These are phyloP conservation scores for Strix uralensis DNA, from an alignment of 2,113 vertebrate species.

Conservation along the genomic window DNA sequence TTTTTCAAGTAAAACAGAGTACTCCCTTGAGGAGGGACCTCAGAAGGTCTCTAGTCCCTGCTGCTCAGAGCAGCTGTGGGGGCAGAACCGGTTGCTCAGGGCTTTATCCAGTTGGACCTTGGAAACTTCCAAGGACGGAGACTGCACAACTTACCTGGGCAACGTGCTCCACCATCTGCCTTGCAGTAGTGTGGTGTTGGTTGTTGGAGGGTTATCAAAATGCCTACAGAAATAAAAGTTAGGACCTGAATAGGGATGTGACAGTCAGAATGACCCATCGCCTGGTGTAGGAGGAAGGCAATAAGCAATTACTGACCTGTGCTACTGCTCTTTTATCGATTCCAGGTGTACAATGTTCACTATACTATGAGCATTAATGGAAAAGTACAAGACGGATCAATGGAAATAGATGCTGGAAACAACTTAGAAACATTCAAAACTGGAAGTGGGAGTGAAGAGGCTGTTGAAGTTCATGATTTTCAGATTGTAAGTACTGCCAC, in stretches of 20 bases:
- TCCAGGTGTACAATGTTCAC: slow-evolving; percentile 90
- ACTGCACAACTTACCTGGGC: neutral
- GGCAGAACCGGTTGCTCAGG: neutral
- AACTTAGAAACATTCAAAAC: slow-evolving; percentile 91
- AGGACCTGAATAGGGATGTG: neutral
- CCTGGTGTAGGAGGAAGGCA: neutral
- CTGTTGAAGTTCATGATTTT: slow-evolving; percentile 92
- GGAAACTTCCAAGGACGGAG: neutral
- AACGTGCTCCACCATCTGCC: neutral
- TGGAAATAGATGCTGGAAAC: slow-evolving; percentile 93
- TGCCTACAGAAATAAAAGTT: neutral
- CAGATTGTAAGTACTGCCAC: slow-evolving; percentile 84
- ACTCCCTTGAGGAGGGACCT: neutral
- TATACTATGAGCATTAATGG: slow-evolving; percentile 93
- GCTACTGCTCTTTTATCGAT: slow-evolving; percentile 17
- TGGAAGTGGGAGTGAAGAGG: slow-evolving; percentile 83
- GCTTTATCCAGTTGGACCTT: neutral
- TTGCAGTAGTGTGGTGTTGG: neutral
- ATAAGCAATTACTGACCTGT: neutral
- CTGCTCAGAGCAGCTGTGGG: neutral
- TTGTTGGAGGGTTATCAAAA: neutral
- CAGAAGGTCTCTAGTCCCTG: neutral
- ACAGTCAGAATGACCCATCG: neutral
- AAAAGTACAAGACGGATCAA: slow-evolving; percentile 86
- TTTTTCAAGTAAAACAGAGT: neutral